Base-by-base conservation (phyloP, 2,113 vertebrate genomes). In the Cygnus buccinator region DNA sequence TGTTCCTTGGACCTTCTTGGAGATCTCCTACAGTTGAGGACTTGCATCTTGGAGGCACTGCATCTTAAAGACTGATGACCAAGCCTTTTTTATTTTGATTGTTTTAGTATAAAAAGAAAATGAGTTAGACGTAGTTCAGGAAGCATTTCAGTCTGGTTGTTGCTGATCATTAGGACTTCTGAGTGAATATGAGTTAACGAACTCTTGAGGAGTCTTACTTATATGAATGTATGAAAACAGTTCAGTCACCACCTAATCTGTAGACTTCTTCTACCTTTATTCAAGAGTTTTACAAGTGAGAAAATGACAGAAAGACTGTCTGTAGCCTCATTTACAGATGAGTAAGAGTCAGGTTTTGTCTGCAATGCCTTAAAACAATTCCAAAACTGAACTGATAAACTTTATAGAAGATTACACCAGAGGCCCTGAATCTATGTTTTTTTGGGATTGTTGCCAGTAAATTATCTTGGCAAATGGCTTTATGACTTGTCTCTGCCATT, bases 241-340 rank as follows among this genome's bases (percentile, higher is more conserved):
- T 18, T 48, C 87, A 71, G 9, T 67, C 20, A 57, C 82, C 11
- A 23, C 18, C 35, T 76, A 63, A 44, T n/a, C 10, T 9, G 2
- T 55, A 50, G 15, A 10, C 26, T 11, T 66, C 75, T 84, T 46
- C 50, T 84, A 13, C 39, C 57, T 74, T 35, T 70, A 13, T 74
- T 78, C 10, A 65, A 74, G 46, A 37, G 26, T 82, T 85, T 52
- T 61, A n/a, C 28, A 57, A 70, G 74, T 16, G 10, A 57, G 15
- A 59, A n/a, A 71, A 35, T 79, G 29, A n/a, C 41, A 31, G 43
- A 59, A 41, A 6, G 26, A 26, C 62, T 58, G 4, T 52, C 4
- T 37, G 22, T 78, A 54, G 12, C n/a, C 10, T 65, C 14, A 22
- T 4, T 41, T 44, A 11, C 4, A 8, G 11, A 18, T 0, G 0